A percentile compares a stretch with the other conserved stretches of the same genome.
Evolutionary conservation across 2,797 vertebrate genomes (phyloP).

Genomic region (Jordanella pulchra): DNA sequence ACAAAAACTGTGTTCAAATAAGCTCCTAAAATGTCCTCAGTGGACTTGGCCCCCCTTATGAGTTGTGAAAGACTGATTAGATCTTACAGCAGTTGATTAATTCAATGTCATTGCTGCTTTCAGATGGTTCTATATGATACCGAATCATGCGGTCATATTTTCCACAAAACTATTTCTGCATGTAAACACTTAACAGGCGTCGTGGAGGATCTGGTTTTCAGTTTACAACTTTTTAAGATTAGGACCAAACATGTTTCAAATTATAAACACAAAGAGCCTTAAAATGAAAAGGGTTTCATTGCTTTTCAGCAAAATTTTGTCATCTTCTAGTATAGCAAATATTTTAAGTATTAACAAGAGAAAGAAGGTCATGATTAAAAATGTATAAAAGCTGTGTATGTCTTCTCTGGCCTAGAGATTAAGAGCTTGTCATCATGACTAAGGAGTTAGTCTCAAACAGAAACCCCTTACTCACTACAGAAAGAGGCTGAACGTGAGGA

Average conservation of each 20-base stretch:
- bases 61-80: conserved; percentile 2
- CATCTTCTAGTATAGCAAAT: background rate
- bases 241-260: background rate
- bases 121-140: background rate
- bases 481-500: conserved; percentile 42
- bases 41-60: background rate
- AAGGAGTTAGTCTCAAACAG: conserved; percentile 32
- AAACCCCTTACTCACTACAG: conserved; percentile 63
- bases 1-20: background rate
- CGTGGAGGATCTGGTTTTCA: no score
- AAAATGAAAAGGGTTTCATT: background rate
- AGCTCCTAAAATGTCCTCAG: background rate
- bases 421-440: background rate
- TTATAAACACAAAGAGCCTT: background rate
- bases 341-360: background rate
- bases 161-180: background rate
- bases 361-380: background rate
- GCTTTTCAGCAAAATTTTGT: background rate
- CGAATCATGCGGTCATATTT: conserved; percentile 1
- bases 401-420: background rate
- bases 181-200: background rate
- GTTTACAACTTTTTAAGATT: no score
- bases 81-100: background rate
- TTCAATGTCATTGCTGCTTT: background rate
- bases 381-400: background rate